Percentiles rank a stretch among this genome's conserved stretches.
These are phyloP conservation scores for Bolinopsis microptera DNA, from an alignment of 37 sponge, comb jelly and placozoan species.

Conservation along the genomic window DNA sequence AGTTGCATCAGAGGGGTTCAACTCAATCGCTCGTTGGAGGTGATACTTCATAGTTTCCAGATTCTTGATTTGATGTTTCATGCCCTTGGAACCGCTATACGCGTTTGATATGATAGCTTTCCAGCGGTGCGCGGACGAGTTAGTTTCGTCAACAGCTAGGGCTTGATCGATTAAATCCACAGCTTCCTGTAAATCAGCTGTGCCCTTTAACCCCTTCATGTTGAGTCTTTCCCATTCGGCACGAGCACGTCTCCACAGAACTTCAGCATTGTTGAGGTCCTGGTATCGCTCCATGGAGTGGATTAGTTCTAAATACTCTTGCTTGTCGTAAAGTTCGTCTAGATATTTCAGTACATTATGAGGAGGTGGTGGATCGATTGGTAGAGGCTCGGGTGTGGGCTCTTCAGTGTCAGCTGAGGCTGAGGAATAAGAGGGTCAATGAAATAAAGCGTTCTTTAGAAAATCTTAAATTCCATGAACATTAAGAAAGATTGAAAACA, in stretches of 20 bases:
- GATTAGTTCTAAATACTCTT: not conserved
- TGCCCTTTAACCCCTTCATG: not conserved
- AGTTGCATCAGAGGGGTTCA: conserved; percentile 38
- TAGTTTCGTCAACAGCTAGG: conserved; percentile 1
- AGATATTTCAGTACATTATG: not conserved
- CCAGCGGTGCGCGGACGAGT: conserved; percentile 46
- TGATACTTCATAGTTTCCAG: conserved; percentile 16
- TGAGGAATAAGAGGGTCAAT: no score
- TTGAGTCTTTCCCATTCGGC: conserved; percentile 23
- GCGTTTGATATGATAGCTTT: conserved; percentile 46
- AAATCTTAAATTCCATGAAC: no score
- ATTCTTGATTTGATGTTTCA: not conserved
- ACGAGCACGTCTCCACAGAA: conserved; percentile 22
- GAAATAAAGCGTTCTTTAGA: no score
- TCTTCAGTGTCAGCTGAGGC: not conserved
- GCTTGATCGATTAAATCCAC: conserved; percentile 33
- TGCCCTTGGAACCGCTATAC: not conserved
- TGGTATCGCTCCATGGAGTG: not conserved
- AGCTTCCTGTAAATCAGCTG: not conserved
- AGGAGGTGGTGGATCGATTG: conserved; percentile 28
- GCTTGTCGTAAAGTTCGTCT: not conserved
- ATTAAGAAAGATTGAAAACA: no score
- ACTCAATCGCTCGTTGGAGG: conserved; percentile 32
- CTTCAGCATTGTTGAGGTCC: conserved; percentile 15
- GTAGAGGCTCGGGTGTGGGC: not conserved